Base-by-base conservation (phyloP, 2,113 vertebrate species). In the Myxocyprinus asiaticus region DNA sequence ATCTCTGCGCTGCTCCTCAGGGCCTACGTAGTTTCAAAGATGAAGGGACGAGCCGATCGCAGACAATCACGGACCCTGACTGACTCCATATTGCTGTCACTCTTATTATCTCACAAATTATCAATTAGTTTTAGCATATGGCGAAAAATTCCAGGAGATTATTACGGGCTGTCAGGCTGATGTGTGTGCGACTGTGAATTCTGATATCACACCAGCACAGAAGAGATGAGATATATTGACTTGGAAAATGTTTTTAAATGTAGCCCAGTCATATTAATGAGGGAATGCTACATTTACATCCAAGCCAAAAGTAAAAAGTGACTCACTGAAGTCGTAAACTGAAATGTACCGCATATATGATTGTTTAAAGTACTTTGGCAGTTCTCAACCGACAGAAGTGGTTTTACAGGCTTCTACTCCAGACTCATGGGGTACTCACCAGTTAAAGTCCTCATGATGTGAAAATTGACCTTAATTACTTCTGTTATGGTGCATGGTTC, bases 1-100 rank as follows among this genome's bases (percentile, higher is more conserved):
- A 91, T 93, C 93, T 91, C 15, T 1, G 81, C 42, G 61, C 83
- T 82, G 82, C 83, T 80, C 78, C 79, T 66, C 66, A 59, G 76
- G 91, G 88, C 91, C 91, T 89, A 87, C 80, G 88, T 72, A 79
- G 44, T 59, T 76, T 56, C 69, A 73, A 68, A 22, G 82, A 53
- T 73, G 64, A 74, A 62, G 69, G 45, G 63, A 78, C 45, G 63
- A 68, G 44, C 67, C 58, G 22, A 76, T 50, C 45, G 11, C 44
- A 78, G 69, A 78, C 65, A 71, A 81, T 81, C 53, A 22, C 51
- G 12, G 45, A 9, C 65, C n/a, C 58, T 78, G 68, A 68, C 61
- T 58, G 55, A 77, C 43, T 8, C 75, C 15, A 11, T 76, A 75
- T 84, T 58, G 45, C 42, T 78, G 77, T 70, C 79, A 81, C 1